phyloP scores from a whole-genome alignment of 2,888 invertebrate species.

The Euplagia quadripunctaria region DNA sequence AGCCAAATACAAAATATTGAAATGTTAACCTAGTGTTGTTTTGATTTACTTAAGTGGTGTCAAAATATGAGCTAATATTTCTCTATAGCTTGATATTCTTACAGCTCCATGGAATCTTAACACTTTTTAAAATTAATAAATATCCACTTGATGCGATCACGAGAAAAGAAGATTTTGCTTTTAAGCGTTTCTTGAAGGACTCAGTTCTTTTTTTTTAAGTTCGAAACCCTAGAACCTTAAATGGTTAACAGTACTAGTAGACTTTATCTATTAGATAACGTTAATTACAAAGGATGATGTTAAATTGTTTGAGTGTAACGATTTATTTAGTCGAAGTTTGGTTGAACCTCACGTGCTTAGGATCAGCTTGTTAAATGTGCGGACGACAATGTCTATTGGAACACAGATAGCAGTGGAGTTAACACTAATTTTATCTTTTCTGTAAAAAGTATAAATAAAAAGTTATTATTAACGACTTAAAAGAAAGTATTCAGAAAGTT shows the following conservation, averaged over 20 bases:
- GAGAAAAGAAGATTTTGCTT: no score
- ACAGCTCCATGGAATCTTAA: no score
- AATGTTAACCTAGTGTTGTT: no score
- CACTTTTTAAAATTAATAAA: no score
- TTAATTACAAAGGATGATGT: conserved; percentile 29
- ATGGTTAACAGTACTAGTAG: background rate
- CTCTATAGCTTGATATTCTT: no score
- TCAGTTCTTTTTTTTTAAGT: no score
- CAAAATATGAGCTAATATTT: no score
- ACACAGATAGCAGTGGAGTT: conserved; percentile 55
- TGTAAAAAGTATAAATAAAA: background rate
- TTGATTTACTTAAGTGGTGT: no score
- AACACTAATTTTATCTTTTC: background rate
- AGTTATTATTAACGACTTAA: background rate
- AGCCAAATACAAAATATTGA: no score
- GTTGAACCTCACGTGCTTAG: conserved; percentile 58
- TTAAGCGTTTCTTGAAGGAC: no score
- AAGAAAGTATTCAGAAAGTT: no score
- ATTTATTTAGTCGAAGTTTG: conserved; percentile 55
- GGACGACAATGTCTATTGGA: conserved; percentile 71
- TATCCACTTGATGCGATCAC: background rate
- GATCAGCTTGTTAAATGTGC: conserved; percentile 80
- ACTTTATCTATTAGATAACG: conserved; percentile 17
- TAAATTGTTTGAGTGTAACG: conserved; percentile 29
- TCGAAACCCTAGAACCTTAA: no score